Conservation (phyloP, 2,113 vertebrate genomes). For the Caracal caracal region DNA sequence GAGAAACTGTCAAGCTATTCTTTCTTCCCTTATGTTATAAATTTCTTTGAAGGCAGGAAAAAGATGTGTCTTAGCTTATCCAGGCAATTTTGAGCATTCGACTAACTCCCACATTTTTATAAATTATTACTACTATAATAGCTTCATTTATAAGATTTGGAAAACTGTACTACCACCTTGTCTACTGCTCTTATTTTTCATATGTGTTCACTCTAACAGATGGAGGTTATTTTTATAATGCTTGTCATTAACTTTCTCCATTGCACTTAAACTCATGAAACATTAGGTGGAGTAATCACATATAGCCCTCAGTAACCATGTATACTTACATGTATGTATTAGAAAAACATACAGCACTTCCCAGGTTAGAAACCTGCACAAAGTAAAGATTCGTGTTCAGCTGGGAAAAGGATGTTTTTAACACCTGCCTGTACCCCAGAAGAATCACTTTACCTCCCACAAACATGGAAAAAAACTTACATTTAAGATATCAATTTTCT, state of each 20-base stretch:
- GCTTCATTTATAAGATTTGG: background rate
- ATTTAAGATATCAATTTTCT: background rate
- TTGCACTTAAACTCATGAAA: background rate
- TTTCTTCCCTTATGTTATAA: conserved; percentile 10
- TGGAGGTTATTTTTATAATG: conserved; percentile 20
- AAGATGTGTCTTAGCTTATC: background rate
- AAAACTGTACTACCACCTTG: background rate
- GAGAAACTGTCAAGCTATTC: background rate
- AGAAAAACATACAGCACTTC: background rate
- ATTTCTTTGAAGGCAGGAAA: background rate
- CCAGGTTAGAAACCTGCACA: background rate
- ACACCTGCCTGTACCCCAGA: background rate
- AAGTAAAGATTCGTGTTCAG: background rate
- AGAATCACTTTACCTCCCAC: background rate
- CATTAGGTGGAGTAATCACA: background rate
- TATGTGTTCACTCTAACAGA: conserved; percentile 28
- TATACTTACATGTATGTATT: background rate
- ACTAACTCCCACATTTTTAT: background rate
- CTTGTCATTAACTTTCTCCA: background rate
- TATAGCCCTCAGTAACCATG: background rate
- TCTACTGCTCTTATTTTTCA: conserved; percentile 27
- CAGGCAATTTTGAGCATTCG: background rate
- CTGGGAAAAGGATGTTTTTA: background rate
- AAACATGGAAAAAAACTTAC: background rate
- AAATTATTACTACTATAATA: background rate